Percentiles rank a stretch among this genome's conserved stretches.
Evolutionary conservation across 1,140 invertebrate genomes (phyloP).

Genomic region (Hyphantria cunea): DNA sequence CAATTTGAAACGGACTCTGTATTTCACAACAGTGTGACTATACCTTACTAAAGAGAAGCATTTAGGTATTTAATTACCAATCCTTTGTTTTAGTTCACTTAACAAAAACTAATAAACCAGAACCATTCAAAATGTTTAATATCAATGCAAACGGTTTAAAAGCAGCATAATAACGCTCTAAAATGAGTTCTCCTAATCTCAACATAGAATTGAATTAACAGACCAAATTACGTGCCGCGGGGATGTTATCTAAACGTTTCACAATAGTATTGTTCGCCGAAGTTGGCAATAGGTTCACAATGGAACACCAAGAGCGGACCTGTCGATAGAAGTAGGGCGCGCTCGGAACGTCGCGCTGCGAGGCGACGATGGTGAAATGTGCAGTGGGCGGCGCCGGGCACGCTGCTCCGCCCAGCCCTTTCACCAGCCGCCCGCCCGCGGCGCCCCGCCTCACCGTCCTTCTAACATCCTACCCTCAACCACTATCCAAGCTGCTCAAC

Average conservation of each 20-base stretch:
- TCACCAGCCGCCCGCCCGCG: slow-evolving; percentile 55
- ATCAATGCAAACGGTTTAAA: slow-evolving; percentile 8
- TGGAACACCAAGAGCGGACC: slow-evolving; percentile 74
- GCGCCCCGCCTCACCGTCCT: too few species aligned
- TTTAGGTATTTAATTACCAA: too few species aligned
- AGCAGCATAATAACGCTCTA: slow-evolving; percentile 1
- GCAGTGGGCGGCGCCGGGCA: slow-evolving; percentile 69
- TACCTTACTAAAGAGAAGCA: too few species aligned
- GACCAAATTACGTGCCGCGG: slow-evolving; percentile 44
- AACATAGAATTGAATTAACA: slow-evolving; percentile 31
- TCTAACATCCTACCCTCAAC: slow-evolving; percentile 68
- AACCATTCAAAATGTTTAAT: neutral
- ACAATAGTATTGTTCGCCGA: slow-evolving; percentile 71
- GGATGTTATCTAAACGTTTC: slow-evolving; percentile 72
- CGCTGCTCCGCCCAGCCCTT: slow-evolving; percentile 77
- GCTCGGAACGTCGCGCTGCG: slow-evolving; percentile 61
- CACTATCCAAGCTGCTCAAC: slow-evolving; percentile 47
- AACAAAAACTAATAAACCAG: too few species aligned
- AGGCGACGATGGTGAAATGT: slow-evolving; percentile 72
- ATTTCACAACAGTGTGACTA: too few species aligned
- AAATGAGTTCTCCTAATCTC: slow-evolving; percentile 28
- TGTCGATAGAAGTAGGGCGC: slow-evolving; percentile 72
- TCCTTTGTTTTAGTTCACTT: too few species aligned
- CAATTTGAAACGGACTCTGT: too few species aligned
- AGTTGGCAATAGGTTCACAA: slow-evolving; percentile 68